Base-by-base conservation (phyloP, 2,888 invertebrate species). In the Brenthis daphne region DNA sequence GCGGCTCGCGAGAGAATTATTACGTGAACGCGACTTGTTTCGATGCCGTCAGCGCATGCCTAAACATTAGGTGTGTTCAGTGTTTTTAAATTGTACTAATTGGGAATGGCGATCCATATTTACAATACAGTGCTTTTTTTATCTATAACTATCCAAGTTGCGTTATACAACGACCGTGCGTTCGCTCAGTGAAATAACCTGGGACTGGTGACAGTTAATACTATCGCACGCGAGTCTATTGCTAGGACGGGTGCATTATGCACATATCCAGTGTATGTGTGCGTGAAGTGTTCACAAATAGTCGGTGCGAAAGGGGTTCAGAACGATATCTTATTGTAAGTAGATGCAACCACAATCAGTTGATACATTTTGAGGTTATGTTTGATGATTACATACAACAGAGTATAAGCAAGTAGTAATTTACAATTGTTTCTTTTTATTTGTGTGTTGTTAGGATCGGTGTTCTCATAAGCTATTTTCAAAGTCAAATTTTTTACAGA, bases 71-170 rank as follows among this genome's bases (percentile, higher is more conserved):
- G 87, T 86, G 87, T 82, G 82, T 29, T 29, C 29, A 29, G 29
- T 29, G 29, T 83, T 89, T 88, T 86, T 91, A 88, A 91, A 92
- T 90, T 90, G 86, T 88, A 85, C 90, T 92, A 92, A 91, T 92
- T 90, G 88, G 86, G 84, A 78, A 89, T 89, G 89, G 88, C 90
- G 89, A 88, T 84, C 86, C 86, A 77, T 78, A 81, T 83, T 86
- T 79, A 84, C 86, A 87, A 86, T 85, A 87, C 85, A 86, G 88
- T 89, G 83, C 82, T 82, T 84, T 83, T 86, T 84, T 83, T 86
- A 86, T 87, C 85, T 85, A 85, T 87, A 85, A 83, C 78, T 78
- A 79, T 83, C 78, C 79, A 76, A 83, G 84, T 86, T 83, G 79
- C 81, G 82, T 83, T 87, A 83, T 80, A 85, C 82, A 82, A 83